Evolutionary conservation across 2,888 invertebrate species (phyloP), one percentile per base, ranked within the genome.

Genomic region (Oligia strigilis): DNA sequence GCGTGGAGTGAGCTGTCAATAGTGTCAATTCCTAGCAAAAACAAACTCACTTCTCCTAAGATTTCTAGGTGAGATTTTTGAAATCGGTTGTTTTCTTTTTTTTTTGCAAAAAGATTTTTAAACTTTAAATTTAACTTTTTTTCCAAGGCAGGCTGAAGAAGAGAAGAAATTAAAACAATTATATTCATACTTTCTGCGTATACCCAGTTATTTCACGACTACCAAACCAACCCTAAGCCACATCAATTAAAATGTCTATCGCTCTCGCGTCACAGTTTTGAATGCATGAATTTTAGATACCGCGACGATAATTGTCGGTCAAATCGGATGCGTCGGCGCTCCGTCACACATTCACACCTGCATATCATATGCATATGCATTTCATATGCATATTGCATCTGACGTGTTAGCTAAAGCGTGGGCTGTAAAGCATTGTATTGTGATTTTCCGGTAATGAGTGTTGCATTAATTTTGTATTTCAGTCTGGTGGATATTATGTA

Each of bases 291-390:
- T 87, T 64, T 81, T 87, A 81, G 75, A 80, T 74, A 72, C 17
- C 40, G 14, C 29, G 43, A 87, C n/a, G 40, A 87, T 85, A 80
- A 87, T 85, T 80, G 85, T 72, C 85, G 85, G 87, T 83, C 80
- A 87, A 46, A 77, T 66, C 58, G 62, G 40, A 77, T 46, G 65
- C 36, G 52, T 65, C 11, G 14, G 64, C 40, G 55, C 62, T 58
- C 49, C 64, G 43, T 78, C 70, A 79, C 62, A 72, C 58, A 67
- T 52, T 75, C 64, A 72, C 66, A 75, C 78, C 76, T 67, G 72
- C 75, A 69, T 80, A 65, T 49, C 62, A 73, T 69, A 77, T 72
- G 58, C 66, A 82, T 77, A 67, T 72, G 65, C 69, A 84, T 76
- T 80, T 77, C 64, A 69, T 75, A 77, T 70, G 75, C 77, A 72